Base-by-base conservation (phyloP, 1,140 invertebrate species). In the Hermetia illucens region DNA sequence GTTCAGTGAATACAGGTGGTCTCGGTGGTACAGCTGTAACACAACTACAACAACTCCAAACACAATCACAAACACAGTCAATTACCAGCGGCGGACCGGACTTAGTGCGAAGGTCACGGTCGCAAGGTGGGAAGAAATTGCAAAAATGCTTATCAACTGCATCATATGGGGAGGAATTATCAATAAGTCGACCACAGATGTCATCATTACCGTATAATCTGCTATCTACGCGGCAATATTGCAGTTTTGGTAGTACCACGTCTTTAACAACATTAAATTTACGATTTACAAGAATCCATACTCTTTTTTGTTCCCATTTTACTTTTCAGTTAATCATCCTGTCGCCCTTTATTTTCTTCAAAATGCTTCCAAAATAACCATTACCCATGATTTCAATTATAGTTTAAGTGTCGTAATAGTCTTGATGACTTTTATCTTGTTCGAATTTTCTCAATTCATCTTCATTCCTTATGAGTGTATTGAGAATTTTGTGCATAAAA, bases 71-170 rank as follows among this genome's bases (percentile, higher is more conserved):
- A 56, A n/a, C n/a, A n/a, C n/a, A n/a, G n/a, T n/a, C n/a, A n/a
- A n/a, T n/a, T n/a, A n/a, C 52, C 41, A 58, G 55, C 48, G 58
- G 59, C 42, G 63, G 57, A 40, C 55, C 46, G 34, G 59, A 64
- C 29, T 54, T 58, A 36, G 68, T 73, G 58, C 69, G 79, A 57
- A 74, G 78, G 53, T 82, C 79, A 59, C 79, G 82, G 64, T 81
- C 77, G 66, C 82, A 87, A 82, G 83, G 83, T 83, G 86, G 83
- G 73, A 76, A 80, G 71, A 81, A 79, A 71, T 76, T 84, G 63
- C 78, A 82, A 71, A 83, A 83, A 74, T 83, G 80, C 71, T 74
- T 83, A 64, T 81, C 78, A 63, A 78, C 80, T 52, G 77, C 79
- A 60, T 79, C 74, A 62, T 74, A 76, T 65, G 74, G 72, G 54